A percentile compares a stretch with the other conserved stretches of the same genome.
phyloP scores from a whole-genome alignment of 2,888 invertebrate genomes.

The Thecophora atra region DNA sequence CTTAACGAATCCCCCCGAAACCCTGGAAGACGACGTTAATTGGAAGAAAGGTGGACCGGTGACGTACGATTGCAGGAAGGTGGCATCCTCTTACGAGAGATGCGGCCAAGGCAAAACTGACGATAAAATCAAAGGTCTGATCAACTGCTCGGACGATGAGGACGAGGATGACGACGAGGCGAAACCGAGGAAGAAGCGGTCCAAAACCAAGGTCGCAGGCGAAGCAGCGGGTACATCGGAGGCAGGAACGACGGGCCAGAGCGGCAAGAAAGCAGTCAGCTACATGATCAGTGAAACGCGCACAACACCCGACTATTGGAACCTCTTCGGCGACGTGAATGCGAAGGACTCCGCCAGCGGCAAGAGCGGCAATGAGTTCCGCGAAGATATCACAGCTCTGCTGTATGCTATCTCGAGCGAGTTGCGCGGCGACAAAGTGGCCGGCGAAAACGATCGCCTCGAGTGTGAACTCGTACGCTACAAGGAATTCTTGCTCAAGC shows the following conservation, averaged over 20 bases:
- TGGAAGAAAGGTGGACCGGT: not conserved
- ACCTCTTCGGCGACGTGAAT: not conserved
- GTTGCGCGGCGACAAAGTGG: constrained; percentile 50
- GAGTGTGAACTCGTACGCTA: constrained; percentile 56
- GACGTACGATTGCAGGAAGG: not conserved
- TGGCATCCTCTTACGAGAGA: not conserved
- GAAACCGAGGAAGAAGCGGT: not conserved
- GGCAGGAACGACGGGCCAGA: not conserved
- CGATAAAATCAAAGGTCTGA: not conserved
- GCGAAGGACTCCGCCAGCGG: not conserved
- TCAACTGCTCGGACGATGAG: not conserved
- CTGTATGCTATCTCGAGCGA: constrained; percentile 52
- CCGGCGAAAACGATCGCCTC: constrained; percentile 48
- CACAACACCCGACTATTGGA: not conserved
- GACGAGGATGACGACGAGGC: not conserved
- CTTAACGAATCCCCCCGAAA: not conserved
- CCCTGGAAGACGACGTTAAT: constrained; percentile 33
- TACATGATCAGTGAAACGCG: not conserved
- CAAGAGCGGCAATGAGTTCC: constrained; percentile 34
- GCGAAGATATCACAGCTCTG: constrained; percentile 33
- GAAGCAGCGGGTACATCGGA: not conserved
- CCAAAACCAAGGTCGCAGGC: not conserved
- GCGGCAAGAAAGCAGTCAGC: not conserved
- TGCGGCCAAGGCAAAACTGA: not conserved
- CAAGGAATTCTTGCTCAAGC: constrained; percentile 46